phyloP scores from a whole-genome alignment of 2,797 vertebrate species.

The Gymnocypris eckloni region DNA sequence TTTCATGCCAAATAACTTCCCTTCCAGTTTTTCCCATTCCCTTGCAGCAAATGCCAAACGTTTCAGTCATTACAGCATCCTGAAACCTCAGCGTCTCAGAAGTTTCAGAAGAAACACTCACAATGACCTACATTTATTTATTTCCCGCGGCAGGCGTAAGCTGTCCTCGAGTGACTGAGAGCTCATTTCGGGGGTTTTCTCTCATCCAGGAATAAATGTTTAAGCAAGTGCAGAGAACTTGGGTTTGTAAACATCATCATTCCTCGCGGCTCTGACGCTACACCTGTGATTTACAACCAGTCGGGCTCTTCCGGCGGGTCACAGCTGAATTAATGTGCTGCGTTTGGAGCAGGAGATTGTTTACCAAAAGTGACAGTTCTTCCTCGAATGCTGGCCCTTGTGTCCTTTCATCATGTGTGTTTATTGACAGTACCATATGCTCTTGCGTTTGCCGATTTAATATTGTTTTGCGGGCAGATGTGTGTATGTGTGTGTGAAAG shows the following conservation, averaged over 20 bases:
- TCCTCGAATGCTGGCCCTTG: slow-evolving; percentile 13
- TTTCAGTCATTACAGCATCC: background rate
- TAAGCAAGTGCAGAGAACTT: slow-evolving; percentile 18
- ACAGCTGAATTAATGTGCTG: slow-evolving; percentile 20
- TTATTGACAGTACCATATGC: slow-evolving; percentile 23
- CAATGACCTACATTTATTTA: slow-evolving; percentile 48
- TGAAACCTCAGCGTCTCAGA: slow-evolving; percentile 23
- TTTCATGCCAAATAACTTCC: background rate
- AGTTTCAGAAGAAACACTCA: slow-evolving; percentile 22
- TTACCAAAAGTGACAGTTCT: slow-evolving; percentile 33
- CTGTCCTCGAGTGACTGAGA: slow-evolving; percentile 31
- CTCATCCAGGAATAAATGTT: slow-evolving; percentile 14
- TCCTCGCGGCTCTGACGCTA: background rate
- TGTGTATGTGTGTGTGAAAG: background rate
- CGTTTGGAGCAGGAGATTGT: slow-evolving; percentile 3
- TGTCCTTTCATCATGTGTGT: slow-evolving; percentile 1
- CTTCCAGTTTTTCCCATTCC: background rate
- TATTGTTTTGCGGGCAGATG: background rate
- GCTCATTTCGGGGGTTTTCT: slow-evolving; percentile 24
- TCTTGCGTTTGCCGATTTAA: background rate
- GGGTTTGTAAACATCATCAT: slow-evolving; percentile 39
- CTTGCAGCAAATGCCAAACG: background rate
- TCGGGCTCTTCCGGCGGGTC: slow-evolving; percentile 8
- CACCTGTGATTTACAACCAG: slow-evolving; percentile 9
- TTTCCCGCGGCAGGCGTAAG: slow-evolving; percentile 36